A percentile compares a stretch with the other conserved stretches of the same genome.
Conservation (phyloP, 1,140 invertebrate genomes). For the Trachymyrmex septentrionalis region DNA sequence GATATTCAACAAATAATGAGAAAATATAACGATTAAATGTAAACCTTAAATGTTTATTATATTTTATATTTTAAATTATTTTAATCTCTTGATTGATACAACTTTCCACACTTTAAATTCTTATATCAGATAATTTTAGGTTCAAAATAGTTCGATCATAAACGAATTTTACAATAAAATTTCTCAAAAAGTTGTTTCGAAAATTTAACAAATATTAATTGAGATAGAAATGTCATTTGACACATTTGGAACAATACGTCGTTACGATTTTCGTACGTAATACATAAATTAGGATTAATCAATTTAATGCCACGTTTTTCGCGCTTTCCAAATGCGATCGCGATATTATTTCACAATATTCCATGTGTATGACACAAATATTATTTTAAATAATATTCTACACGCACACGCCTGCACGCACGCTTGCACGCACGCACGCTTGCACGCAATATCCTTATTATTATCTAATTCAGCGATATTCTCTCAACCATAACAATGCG, state of each 20-base stretch:
- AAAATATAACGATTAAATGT: not conserved
- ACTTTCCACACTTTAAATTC: not conserved
- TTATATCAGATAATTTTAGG: not conserved
- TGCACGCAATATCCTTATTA: constrained; percentile 49
- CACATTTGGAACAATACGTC: constrained; percentile 30
- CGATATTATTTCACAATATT: constrained; percentile 19
- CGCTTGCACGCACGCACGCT: too few species aligned
- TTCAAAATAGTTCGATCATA: not conserved
- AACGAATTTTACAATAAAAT: constrained; percentile 5
- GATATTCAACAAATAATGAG: constrained; percentile 4
- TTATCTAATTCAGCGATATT: constrained; percentile 32
- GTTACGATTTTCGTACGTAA: constrained; percentile 29
- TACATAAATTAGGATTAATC: constrained; percentile 53
- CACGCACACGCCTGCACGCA: too few species aligned
- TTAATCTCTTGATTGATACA: not conserved
- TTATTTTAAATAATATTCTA: constrained; percentile 54
- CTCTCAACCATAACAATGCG: constrained; percentile 30
- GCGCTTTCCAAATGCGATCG: constrained; percentile 11
- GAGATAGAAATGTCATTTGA: constrained; percentile 34
- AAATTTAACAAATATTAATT: constrained; percentile 24
- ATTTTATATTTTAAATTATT: not conserved
- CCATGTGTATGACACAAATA: constrained; percentile 14
- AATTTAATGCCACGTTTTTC: constrained; percentile 43
- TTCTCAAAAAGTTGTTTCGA: constrained; percentile 8
- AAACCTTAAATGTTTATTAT: constrained; percentile 17